Conservation (phyloP, 2,888 invertebrate genomes). For the Leptogaster cylindrica region DNA sequence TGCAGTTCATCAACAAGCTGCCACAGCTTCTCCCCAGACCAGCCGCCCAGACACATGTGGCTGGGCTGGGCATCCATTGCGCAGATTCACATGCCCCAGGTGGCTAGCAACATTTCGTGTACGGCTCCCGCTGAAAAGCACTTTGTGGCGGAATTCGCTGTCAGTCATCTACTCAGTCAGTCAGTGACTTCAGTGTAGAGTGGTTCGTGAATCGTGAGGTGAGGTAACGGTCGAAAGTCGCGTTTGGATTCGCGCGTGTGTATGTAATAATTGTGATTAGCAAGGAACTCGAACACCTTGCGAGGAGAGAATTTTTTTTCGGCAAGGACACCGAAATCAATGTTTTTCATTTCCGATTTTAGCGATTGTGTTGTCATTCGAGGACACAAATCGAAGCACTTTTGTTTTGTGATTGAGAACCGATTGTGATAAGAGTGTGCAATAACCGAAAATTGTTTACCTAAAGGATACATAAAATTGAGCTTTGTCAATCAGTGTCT, state of each 20-base stretch:
- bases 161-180: slow-evolving; percentile 28
- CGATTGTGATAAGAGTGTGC: slow-evolving; percentile 23
- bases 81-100: background rate
- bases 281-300: background rate
- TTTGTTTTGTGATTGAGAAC: background rate
- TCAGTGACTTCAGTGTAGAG: slow-evolving; percentile 35
- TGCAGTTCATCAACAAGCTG: background rate
- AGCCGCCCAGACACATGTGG: background rate
- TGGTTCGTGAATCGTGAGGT: slow-evolving; percentile 27
- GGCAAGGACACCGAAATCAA: background rate
- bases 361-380: background rate
- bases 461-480: background rate
- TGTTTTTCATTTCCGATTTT: background rate
- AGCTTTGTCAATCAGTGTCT: background rate
- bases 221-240: slow-evolving; percentile 16
- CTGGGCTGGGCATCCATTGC: too few species aligned
- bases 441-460: background rate
- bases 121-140: slow-evolving; percentile 7
- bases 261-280: slow-evolving; percentile 1
- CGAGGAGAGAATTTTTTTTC: too few species aligned
- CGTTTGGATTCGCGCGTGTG: slow-evolving; percentile 25
- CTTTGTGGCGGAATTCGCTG: slow-evolving; percentile 14
- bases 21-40: slow-evolving; percentile 9
- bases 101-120: slow-evolving; percentile 13
- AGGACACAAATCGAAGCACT: background rate